These are phyloP conservation scores for Epinephelus awoara DNA, from an alignment of 2,797 vertebrate genomes.

Conservation along the genomic window DNA sequence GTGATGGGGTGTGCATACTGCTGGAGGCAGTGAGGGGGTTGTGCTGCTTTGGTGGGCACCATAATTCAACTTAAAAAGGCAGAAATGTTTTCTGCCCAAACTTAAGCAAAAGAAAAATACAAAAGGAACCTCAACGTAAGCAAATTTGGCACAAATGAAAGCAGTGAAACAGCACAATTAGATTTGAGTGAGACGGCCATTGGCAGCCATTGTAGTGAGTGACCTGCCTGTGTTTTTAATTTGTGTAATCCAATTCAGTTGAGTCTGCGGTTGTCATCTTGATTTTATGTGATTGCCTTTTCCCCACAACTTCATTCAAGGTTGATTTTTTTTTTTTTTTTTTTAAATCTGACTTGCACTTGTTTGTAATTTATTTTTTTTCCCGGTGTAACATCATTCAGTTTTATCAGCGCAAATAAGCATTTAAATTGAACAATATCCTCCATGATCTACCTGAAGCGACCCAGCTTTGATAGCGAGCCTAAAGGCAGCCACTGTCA, in stretches of 20 bases:
- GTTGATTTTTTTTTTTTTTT: not conserved
- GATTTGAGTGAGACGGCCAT: constrained; percentile 14
- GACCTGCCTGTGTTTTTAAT: constrained; percentile 43
- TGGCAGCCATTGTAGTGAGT: constrained; percentile 14
- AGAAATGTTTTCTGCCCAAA: constrained; percentile 45
- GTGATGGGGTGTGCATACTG: constrained; percentile 26
- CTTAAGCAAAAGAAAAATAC: not conserved
- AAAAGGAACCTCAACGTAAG: constrained; percentile 4
- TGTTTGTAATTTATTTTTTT: not conserved
- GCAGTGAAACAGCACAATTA: constrained; percentile 30
- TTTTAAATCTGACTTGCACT: not conserved
- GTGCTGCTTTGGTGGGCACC: constrained; percentile 38
- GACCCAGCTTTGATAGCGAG: not conserved
- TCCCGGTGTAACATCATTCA: not conserved
- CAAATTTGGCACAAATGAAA: constrained; percentile 39
- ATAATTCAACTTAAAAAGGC: constrained; percentile 63
- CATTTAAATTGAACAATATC: constrained; percentile 18
- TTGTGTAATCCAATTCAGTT: constrained; percentile 36
- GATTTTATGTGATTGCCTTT: constrained; percentile 22
- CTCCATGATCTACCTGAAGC: not conserved
- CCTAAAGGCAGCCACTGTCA: not conserved
- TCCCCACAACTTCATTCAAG: not conserved
- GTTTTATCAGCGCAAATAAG: constrained; percentile 20
- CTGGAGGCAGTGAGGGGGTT: constrained; percentile 28
- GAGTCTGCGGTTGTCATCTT: constrained; percentile 21